These are phyloP conservation scores for Eulemur rubriventer DNA, from an alignment of 2,797 vertebrate species.

Conservation along the genomic window DNA sequence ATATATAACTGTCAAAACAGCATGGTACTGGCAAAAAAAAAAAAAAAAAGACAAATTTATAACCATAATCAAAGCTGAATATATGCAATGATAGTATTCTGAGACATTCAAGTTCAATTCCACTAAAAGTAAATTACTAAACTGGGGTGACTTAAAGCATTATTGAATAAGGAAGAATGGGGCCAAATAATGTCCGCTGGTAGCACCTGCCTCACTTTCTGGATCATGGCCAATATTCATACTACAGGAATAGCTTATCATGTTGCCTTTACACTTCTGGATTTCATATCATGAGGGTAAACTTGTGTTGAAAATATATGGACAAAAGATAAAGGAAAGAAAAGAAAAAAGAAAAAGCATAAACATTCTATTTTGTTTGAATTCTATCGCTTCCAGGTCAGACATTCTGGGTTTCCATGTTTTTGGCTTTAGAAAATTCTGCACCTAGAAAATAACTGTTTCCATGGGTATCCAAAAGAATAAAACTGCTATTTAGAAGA, in stretches of 20 bases:
- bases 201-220: neutral
- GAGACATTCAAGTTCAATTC: neutral
- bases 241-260: neutral
- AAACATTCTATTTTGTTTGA: neutral
- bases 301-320: neutral
- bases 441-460: neutral
- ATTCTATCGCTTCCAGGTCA: neutral
- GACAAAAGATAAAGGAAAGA: neutral
- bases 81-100: neutral
- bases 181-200: neutral
- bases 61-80: neutral
- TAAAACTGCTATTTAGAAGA: neutral
- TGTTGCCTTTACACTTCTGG: neutral
- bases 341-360: neutral
- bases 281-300: neutral
- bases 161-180: neutral
- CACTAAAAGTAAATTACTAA: neutral
- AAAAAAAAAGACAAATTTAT: neutral
- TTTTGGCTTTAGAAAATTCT: constrained; percentile 23
- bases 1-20: neutral
- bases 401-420: neutral
- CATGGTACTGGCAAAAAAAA: too few relatives aligned
- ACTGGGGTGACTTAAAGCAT: neutral
- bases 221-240: neutral
- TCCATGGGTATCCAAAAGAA: neutral